These are phyloP conservation scores for Campylomormyrus numenius DNA, from an alignment of 2,113 vertebrate genomes.

Conservation along the genomic window DNA sequence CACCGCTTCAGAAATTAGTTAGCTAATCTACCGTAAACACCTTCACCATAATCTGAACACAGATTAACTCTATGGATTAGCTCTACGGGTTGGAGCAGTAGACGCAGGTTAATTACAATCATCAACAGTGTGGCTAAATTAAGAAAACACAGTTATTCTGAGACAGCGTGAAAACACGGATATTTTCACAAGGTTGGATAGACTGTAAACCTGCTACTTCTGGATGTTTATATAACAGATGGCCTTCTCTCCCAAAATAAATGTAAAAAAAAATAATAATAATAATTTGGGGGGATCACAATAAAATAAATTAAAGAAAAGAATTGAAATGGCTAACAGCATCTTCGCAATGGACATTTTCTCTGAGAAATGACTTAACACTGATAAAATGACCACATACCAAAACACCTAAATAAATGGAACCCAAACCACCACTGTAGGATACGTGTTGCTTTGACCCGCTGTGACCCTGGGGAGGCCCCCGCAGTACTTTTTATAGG, in stretches of 20 bases:
- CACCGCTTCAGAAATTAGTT: background rate
- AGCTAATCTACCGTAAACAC: background rate
- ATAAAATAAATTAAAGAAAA: background rate
- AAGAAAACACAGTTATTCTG: background rate
- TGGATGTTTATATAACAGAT: background rate
- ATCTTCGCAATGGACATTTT: background rate
- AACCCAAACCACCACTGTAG: background rate
- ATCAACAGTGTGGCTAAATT: background rate
- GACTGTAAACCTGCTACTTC: background rate
- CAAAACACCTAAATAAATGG: background rate
- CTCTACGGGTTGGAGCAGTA: background rate
- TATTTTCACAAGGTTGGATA: background rate
- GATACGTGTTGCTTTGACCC: background rate
- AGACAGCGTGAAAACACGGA: background rate
- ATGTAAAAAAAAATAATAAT: background rate
- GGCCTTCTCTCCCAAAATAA: background rate
- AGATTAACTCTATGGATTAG: background rate
- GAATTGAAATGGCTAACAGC: background rate
- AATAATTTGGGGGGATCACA: background rate
- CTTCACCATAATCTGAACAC: background rate
- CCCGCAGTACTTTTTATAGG: background rate
- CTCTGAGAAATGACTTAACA: background rate
- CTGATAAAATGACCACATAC: background rate
- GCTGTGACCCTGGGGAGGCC: background rate
- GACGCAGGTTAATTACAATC: background rate